These are phyloP conservation scores for Dasyurus viverrinus DNA, from an alignment of 2,113 vertebrate genomes.

Conservation along the genomic window DNA sequence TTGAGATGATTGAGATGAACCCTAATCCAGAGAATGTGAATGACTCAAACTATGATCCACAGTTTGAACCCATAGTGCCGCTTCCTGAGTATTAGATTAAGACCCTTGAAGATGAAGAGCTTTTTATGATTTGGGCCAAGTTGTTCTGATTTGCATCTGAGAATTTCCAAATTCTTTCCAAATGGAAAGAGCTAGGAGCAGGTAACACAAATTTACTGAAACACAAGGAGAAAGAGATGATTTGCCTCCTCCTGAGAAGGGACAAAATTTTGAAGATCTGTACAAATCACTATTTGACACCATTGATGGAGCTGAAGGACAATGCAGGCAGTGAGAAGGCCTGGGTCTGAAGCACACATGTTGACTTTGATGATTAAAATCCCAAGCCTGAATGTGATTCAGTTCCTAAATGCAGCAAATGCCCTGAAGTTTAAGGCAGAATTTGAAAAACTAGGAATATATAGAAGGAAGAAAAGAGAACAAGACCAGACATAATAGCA, in stretches of 20 bases:
- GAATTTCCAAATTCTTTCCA: conserved; percentile 92
- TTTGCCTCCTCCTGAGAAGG: conserved; percentile 70
- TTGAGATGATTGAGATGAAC: no score
- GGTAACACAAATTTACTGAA: conserved; percentile 94
- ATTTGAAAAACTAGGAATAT: no score
- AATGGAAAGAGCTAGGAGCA: conserved; percentile 95
- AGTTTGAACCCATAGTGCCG: conserved; percentile 94
- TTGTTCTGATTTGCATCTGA: conserved; percentile 94
- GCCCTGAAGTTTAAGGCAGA: no score
- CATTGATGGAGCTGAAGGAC: conserved; percentile 92
- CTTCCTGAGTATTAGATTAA: conserved; percentile 95
- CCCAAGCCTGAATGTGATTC: no score
- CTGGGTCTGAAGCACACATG: conserved; percentile 76
- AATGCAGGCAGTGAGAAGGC: conserved; percentile 93
- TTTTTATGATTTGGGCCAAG: conserved; percentile 96
- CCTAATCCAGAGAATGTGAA: conserved; percentile 84
- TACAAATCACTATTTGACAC: conserved; percentile 93
- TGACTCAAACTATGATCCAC: conserved; percentile 91
- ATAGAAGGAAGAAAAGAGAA: no score
- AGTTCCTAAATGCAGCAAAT: no score
- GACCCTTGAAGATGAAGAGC: conserved; percentile 94
- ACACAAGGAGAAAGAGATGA: conserved; percentile 86
- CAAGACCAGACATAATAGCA: no score
- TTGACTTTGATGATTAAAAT: no score
- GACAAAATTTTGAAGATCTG: conserved; percentile 94